Evolutionary conservation across 2,888 invertebrate species (phyloP).

Genomic region (Myathropa florea): DNA sequence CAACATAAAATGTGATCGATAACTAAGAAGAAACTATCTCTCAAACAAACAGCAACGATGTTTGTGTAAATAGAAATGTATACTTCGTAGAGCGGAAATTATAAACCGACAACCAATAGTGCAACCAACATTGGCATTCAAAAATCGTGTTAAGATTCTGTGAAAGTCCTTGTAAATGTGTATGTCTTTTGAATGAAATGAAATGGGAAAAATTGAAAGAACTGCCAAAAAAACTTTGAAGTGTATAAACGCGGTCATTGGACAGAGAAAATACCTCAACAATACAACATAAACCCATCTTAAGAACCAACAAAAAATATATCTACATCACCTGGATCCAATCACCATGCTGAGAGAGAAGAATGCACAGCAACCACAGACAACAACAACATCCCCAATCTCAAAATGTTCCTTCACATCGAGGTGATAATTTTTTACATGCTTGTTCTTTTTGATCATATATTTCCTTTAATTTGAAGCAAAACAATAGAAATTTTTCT

Average conservation of each 20-base stretch:
- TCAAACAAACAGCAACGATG: not conserved
- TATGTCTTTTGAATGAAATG: no score
- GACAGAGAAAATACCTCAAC: not conserved
- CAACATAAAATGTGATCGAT: slow-evolving; percentile 58
- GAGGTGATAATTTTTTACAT: slow-evolving; percentile 63
- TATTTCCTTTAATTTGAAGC: slow-evolving; percentile 44
- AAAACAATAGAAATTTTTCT: slow-evolving; percentile 6
- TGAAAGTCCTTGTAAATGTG: no score
- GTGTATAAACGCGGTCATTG: not conserved
- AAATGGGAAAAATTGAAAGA: no score
- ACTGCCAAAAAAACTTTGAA: not conserved
- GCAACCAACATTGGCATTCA: no score
- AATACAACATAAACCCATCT: not conserved
- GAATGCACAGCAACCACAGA: slow-evolving; percentile 34
- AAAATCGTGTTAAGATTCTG: no score
- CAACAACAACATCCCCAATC: slow-evolving; percentile 47
- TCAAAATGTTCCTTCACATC: slow-evolving; percentile 65
- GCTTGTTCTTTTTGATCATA: slow-evolving; percentile 36
- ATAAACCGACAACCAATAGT: not conserved
- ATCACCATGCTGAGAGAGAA: slow-evolving; percentile 59
- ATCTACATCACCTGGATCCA: not conserved
- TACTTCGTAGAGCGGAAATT: not conserved
- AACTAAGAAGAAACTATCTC: slow-evolving; percentile 8
- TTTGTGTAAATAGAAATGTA: slow-evolving; percentile 9
- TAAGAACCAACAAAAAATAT: no score